phyloP scores from a whole-genome alignment of 2,113 vertebrate species.

The Peromyscus californicus region DNA sequence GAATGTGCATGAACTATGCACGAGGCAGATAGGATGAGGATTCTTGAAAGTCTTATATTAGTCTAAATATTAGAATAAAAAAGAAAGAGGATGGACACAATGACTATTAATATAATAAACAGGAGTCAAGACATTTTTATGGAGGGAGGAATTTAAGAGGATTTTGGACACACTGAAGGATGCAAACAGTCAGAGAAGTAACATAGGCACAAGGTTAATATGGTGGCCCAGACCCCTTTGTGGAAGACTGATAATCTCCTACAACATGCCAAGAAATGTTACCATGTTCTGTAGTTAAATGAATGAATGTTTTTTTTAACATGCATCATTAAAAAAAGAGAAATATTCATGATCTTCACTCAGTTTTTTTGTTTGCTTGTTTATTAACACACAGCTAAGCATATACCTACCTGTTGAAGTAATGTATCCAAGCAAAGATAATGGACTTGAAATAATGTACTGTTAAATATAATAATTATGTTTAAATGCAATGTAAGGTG shows the following conservation, averaged over 20 bases:
- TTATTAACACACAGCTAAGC: neutral
- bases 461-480: neutral
- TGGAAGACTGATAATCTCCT: neutral
- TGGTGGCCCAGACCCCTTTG: neutral
- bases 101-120: neutral
- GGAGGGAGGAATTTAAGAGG: rapidly evolving
- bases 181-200: neutral
- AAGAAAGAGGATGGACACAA: neutral
- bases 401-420: neutral
- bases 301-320: neutral
- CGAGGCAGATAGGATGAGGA: neutral
- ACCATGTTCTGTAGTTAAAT: neutral
- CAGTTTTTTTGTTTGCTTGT: neutral
- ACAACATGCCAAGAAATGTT: neutral
- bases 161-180: rapidly evolving
- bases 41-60: neutral
- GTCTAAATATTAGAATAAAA: neutral
- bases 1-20: neutral
- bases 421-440: neutral
- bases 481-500: neutral
- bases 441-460: neutral
- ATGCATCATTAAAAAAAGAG: neutral
- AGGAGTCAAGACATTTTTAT: neutral
- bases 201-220: neutral
- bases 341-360: neutral